Evolutionary conservation across 2,797 vertebrate genomes (phyloP).

Genomic region (Pangasius djambal): DNA sequence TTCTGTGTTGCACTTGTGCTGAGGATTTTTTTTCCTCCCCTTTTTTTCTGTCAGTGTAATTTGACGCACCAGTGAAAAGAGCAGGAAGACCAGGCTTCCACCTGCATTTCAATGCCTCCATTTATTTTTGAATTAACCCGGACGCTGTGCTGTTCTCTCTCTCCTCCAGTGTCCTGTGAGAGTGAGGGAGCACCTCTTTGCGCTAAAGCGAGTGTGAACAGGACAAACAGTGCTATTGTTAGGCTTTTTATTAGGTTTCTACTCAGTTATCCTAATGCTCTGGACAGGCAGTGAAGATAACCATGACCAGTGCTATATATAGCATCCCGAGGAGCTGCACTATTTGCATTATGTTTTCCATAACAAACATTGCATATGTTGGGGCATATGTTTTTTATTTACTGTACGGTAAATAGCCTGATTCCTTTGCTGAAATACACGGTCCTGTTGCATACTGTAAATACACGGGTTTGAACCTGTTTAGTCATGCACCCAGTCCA

Average conservation of each 20-base stretch:
- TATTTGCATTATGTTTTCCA: constrained; percentile 35
- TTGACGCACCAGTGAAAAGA: constrained; percentile 51
- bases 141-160: constrained; percentile 3
- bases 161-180: constrained; percentile 4
- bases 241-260: constrained; percentile 30
- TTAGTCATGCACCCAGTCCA: constrained; percentile 46
- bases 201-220: constrained; percentile 8
- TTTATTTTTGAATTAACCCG: constrained; percentile 30
- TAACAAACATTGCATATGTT: constrained; percentile 7
- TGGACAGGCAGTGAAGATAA: constrained; percentile 20
- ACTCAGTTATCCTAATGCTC: constrained; percentile 37
- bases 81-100: constrained; percentile 44
- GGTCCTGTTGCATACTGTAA: constrained; percentile 48
- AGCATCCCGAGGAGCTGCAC: constrained; percentile 17
- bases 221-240: constrained; percentile 34
- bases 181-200: constrained; percentile 23
- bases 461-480: constrained; percentile 41
- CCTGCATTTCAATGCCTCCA: constrained; percentile 53
- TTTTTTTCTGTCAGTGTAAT: constrained; percentile 44
- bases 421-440: constrained; percentile 37
- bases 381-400: constrained; percentile 40
- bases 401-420: constrained; percentile 1
- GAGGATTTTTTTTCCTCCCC: constrained; percentile 11
- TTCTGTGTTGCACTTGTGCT: constrained; percentile 34
- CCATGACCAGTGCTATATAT: constrained; percentile 34